Evolutionary conservation across 2,113 vertebrate species (phyloP).

Genomic region (Sander vitreus): DNA sequence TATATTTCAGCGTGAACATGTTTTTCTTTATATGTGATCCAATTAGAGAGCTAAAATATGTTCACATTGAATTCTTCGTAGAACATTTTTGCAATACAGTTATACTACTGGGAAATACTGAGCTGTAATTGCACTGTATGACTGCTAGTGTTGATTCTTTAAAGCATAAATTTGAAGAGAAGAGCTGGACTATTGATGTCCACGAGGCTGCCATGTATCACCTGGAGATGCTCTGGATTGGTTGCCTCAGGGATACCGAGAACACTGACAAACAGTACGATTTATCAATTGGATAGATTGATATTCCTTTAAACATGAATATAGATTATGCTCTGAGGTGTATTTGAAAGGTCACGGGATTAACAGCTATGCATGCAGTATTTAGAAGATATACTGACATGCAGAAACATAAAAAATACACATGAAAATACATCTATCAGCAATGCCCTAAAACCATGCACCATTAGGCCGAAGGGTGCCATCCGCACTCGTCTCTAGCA

Average conservation of each 20-base stretch:
- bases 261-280: neutral
- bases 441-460: slow-evolving; percentile 25
- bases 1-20: neutral
- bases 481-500: slow-evolving; percentile 20
- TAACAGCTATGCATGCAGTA: slow-evolving; percentile 10
- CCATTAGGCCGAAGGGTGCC: slow-evolving; percentile 11
- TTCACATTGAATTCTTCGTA: slow-evolving; percentile 22
- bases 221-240: neutral
- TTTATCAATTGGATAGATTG: slow-evolving; percentile 19
- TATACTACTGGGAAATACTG: neutral
- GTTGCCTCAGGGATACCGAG: neutral
- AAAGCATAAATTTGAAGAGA: neutral
- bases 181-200: neutral
- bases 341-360: slow-evolving; percentile 1
- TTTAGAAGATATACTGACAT: neutral
- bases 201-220: neutral
- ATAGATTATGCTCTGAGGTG: slow-evolving; percentile 9
- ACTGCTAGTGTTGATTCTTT: neutral
- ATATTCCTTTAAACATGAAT: slow-evolving; percentile 37
- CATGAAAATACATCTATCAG: neutral
- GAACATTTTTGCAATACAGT: neutral
- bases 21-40: neutral
- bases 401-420: neutral
- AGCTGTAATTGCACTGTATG: neutral
- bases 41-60: slow-evolving; percentile 8